phyloP scores from a whole-genome alignment of 1,140 invertebrate species.

The Solen grandis region DNA sequence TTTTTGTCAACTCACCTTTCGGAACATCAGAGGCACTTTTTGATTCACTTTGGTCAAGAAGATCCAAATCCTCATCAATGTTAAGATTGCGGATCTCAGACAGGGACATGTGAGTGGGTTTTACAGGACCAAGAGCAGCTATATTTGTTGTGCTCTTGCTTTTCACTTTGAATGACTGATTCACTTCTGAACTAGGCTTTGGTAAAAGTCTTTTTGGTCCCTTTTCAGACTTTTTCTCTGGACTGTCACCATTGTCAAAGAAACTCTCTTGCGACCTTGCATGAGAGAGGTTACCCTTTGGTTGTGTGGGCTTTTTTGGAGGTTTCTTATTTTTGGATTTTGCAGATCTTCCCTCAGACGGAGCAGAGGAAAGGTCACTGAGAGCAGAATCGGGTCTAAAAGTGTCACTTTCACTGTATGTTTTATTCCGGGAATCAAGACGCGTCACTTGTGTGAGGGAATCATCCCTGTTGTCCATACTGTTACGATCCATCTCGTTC shows the following conservation, averaged over 20 bases:
- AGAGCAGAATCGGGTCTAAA: slow-evolving; percentile 68
- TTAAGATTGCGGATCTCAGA: slow-evolving; percentile 63
- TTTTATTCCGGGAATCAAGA: slow-evolving; percentile 49
- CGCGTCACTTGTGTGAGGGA: slow-evolving; percentile 42
- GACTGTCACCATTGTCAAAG: slow-evolving; percentile 60
- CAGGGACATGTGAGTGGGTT: slow-evolving; percentile 71
- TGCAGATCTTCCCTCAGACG: slow-evolving; percentile 63
- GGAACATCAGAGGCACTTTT: slow-evolving; percentile 65
- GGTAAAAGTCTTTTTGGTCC: slow-evolving; percentile 71
- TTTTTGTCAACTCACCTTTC: slow-evolving; percentile 67
- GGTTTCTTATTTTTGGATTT: slow-evolving; percentile 37
- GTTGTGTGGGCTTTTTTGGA: slow-evolving; percentile 33
- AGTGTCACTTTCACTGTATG: slow-evolving; percentile 44
- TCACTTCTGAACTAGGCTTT: slow-evolving; percentile 64
- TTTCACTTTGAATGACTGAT: slow-evolving; percentile 68
- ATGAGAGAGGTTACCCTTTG: slow-evolving; percentile 59
- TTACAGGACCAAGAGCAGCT: slow-evolving; percentile 64
- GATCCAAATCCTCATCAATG: slow-evolving; percentile 51
- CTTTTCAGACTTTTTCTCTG: slow-evolving; percentile 59
- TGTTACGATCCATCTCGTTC: slow-evolving; percentile 33
- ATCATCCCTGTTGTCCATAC: slow-evolving; percentile 40
- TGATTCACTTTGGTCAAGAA: slow-evolving; percentile 49
- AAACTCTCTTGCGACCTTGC: slow-evolving; percentile 71
- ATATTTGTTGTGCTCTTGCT: slow-evolving; percentile 73
- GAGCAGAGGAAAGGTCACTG: slow-evolving; percentile 63